Conservation (phyloP, 2,888 invertebrate species). For the Malacosoma neustria region DNA sequence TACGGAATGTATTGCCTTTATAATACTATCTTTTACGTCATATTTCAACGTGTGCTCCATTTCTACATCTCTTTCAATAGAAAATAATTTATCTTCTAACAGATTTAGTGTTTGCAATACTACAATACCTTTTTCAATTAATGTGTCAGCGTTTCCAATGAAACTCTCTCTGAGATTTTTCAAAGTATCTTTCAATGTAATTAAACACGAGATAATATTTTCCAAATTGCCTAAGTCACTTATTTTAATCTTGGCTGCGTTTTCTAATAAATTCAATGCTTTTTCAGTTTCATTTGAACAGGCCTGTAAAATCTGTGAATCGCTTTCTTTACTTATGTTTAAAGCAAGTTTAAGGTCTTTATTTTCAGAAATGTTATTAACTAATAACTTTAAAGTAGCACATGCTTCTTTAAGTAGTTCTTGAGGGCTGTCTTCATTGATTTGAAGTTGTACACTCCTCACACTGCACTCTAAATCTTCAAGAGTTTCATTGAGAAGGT, state of each 20-base stretch:
- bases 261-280: conserved; percentile 53
- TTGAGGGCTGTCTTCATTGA: conserved; percentile 53
- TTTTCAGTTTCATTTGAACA: conserved; percentile 39
- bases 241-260: conserved; percentile 42
- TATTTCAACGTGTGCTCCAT: conserved; percentile 22
- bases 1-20: conserved; percentile 63
- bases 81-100: conserved; percentile 58
- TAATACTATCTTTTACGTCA: conserved; percentile 43
- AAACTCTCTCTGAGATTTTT: conserved; percentile 37
- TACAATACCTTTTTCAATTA: conserved; percentile 59
- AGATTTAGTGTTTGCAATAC: conserved; percentile 48
- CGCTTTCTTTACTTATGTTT: conserved; percentile 14
- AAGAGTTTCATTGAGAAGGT: conserved; percentile 61
- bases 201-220: conserved; percentile 29
- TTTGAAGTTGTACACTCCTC: conserved; percentile 63
- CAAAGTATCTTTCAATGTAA: conserved; percentile 33
- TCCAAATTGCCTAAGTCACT: conserved; percentile 23
- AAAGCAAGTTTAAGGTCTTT: conserved; percentile 24
- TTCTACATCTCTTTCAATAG: conserved; percentile 46
- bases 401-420: conserved; percentile 55
- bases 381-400: conserved; percentile 49
- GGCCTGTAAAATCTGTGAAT: conserved; percentile 25
- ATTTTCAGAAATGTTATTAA: conserved; percentile 41
- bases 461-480: conserved; percentile 69
- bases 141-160: conserved; percentile 30